phyloP scores from a whole-genome alignment of 2,797 vertebrate genomes.

The Poecilia wingei region DNA sequence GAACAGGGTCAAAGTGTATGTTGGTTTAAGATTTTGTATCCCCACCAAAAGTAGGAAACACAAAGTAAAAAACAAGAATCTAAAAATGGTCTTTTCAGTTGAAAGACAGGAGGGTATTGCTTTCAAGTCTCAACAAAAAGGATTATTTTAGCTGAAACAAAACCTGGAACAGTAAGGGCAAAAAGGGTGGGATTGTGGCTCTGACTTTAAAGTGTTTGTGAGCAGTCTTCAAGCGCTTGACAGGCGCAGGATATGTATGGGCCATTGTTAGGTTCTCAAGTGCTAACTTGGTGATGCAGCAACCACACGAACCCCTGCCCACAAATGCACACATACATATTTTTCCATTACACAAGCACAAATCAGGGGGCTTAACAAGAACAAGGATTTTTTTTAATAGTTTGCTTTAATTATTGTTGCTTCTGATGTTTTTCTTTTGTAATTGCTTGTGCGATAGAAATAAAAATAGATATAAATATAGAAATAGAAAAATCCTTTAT shows the following conservation, averaged over 20 bases:
- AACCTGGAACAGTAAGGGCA: slow-evolving; percentile 59
- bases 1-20: neutral
- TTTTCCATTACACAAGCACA: neutral
- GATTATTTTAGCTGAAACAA: slow-evolving; percentile 56
- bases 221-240: slow-evolving; percentile 67
- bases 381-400: neutral
- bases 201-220: slow-evolving; percentile 65
- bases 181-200: slow-evolving; percentile 31
- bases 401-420: neutral
- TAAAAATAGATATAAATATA: neutral
- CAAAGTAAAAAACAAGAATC: slow-evolving; percentile 19
- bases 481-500: neutral
- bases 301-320: slow-evolving; percentile 55
- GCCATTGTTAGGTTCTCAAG: slow-evolving; percentile 77
- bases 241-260: slow-evolving; percentile 79
- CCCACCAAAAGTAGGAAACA: slow-evolving; percentile 12
- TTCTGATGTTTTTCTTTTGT: neutral
- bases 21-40: slow-evolving; percentile 16
- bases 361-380: neutral
- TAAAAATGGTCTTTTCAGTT: slow-evolving; percentile 41
- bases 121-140: slow-evolving; percentile 42
- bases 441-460: neutral
- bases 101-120: slow-evolving; percentile 17
- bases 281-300: slow-evolving; percentile 68
- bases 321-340: slow-evolving; percentile 23